These are phyloP conservation scores for Copidosoma aretas DNA, from an alignment of 2,888 invertebrate genomes.

Conservation along the genomic window DNA sequence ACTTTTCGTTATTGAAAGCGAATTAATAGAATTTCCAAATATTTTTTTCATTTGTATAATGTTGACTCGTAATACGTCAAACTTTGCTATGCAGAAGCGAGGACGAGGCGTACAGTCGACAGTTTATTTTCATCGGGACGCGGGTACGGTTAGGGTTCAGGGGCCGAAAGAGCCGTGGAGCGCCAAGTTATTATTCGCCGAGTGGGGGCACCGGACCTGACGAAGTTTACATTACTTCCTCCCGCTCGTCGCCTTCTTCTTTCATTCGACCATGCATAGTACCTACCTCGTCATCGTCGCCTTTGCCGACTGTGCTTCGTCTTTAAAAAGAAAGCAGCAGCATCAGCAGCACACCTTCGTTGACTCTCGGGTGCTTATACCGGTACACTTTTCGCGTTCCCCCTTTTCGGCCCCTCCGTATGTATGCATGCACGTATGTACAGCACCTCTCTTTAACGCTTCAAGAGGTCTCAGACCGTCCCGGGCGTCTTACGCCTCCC, in stretches of 20 bases:
- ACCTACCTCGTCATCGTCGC: neutral
- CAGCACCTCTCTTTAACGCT: slow-evolving; percentile 15
- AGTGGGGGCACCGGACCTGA: slow-evolving; percentile 17
- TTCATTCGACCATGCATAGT: too few species aligned
- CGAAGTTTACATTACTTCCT: slow-evolving; percentile 23
- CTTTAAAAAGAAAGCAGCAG: neutral
- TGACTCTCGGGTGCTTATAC: neutral
- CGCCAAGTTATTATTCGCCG: slow-evolving; percentile 24
- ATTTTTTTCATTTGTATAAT: too few species aligned
- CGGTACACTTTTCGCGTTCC: neutral
- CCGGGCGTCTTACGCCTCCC: slow-evolving; percentile 30
- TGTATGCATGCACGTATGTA: slow-evolving; percentile 8
- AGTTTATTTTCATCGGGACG: slow-evolving; percentile 26
- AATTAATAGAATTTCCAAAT: too few species aligned
- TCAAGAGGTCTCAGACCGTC: slow-evolving; percentile 35
- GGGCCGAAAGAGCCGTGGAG: slow-evolving; percentile 18
- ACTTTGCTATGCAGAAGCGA: neutral
- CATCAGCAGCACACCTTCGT: too few species aligned
- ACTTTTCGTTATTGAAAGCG: too few species aligned
- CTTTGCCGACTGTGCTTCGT: neutral
- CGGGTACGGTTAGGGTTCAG: slow-evolving; percentile 5
- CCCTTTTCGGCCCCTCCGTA: neutral
- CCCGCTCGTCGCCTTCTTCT: neutral
- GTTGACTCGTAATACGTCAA: slow-evolving; percentile 1
- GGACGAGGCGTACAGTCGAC: neutral